Evolutionary conservation across 2,888 invertebrate species (phyloP), one percentile per base, ranked within the genome.

Genomic region (Drosophila parthenogenetica): DNA sequence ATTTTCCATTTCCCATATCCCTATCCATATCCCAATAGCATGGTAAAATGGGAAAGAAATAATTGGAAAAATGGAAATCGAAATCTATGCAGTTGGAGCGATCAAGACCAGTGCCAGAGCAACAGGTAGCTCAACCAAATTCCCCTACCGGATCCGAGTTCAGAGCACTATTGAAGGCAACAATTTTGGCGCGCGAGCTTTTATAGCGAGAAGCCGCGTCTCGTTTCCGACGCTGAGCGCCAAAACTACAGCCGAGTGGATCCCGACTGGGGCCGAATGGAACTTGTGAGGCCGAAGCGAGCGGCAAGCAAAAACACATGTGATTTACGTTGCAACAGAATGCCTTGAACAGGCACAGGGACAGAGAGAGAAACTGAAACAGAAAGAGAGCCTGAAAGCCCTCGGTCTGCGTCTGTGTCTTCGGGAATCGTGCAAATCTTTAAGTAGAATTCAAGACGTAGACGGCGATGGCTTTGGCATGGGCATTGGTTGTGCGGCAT

Each of bases 151-250:
- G 46, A 57, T 32, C 62, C 73, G 64, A 67, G 64, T 73, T 58
- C 74, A 59, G 67, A 55, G 69, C 69, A 65, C 78, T 57, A 77
- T 88, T 85, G 69, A 70, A 70, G 68, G 68, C 73, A 55, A 42
- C 61, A 74, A 70, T 86, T 88, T 90, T 90, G 90, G 90, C 90
- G 90, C 87, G 90, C 87, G 81, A 83, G 90, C 90, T 90, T 90
- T 90, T 90, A 90, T 90, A 90, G 89, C 69, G 69, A 49, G 60
- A 79, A 81, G 81, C 35, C 35, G 35, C 75, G 62, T 67, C 46
- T 49, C 65, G 42, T 46, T 43, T 46, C 48, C 60, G 77, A 79
- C 63, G 75, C 75, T 60, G 63, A 67, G 73, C 65, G 63, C 75
- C 69, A 64, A 73, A 39, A 65, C 82, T 81, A 81, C 54, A 53